Base-by-base conservation (phyloP, 2,113 vertebrate genomes). In the Pimephales promelas region DNA sequence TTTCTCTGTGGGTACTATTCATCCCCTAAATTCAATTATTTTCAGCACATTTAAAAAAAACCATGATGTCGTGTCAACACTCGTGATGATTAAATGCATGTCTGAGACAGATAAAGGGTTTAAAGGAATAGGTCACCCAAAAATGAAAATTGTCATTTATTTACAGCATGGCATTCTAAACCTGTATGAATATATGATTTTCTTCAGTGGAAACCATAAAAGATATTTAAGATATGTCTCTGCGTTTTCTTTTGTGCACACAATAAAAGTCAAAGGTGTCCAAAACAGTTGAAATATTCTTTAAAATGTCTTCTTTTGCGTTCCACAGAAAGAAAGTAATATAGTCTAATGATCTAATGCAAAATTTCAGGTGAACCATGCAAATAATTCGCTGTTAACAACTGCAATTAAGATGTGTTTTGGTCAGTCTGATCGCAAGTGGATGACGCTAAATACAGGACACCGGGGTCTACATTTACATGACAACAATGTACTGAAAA, bases 11-110 rank as follows among this genome's bases (percentile, higher is more conserved):
- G 10, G 36, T 49, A 18, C 52, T 77, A 43, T 79, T 62, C 56
- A 64, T 79, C 57, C 22, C 24, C 16, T 8, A 14, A 64, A 61
- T 64, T 62, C 77, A 28, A 24, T 64, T 45, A n/a, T 76, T 56
- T 74, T 74, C 13, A 18, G 71, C 45, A 31, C 14, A 13, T 49
- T 52, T 18, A 49, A 52, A 52, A 24, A 26, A n/a, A n/a, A n/a
- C n/a, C 26, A 36, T 24, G 10, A 40, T 40, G 20, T 24, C 43
- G 36, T 71, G 20, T 43, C 36, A 72, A 5, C 43, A 13, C n/a
- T 72, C n/a, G 8, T n/a, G 36, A 13, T 28, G 40, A 73, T 26
- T 28, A 47, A 18, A 73, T 10, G 24, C 14, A 52, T 52, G 28
- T 49, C 36, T 71, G 43, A 73, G 14, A 73, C 11, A 24, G 70